phyloP scores from a whole-genome alignment of 2,888 invertebrate genomes.

The Dasypolia templi region DNA sequence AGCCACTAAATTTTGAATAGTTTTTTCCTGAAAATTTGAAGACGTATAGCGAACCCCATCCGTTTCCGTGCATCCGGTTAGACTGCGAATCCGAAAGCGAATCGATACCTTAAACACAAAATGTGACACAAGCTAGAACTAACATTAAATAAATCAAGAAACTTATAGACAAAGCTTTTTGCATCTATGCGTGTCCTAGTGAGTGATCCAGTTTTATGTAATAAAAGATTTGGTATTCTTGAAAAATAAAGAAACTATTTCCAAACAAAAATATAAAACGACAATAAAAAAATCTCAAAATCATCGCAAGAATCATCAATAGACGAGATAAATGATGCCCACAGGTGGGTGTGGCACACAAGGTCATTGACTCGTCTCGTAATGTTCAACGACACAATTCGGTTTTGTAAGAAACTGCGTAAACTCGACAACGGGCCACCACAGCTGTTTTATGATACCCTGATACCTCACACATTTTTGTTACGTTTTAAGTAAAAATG shows the following conservation, averaged over 20 bases:
- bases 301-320: conserved; percentile 3
- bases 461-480: conserved; percentile 75
- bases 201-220: not conserved
- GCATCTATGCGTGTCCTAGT: not conserved
- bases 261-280: not conserved
- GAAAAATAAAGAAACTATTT: not conserved
- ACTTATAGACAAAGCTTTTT: no score
- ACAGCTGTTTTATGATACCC: conserved; percentile 71
- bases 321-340: conserved; percentile 12
- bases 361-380: conserved; percentile 47
- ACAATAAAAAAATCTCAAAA: not conserved
- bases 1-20: not conserved
- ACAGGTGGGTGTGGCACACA: conserved; percentile 23
- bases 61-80: no score
- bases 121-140: not conserved
- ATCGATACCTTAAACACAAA: not conserved
- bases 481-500: conserved; percentile 76
- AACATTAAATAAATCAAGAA: not conserved
- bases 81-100: no score
- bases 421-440: conserved; percentile 61
- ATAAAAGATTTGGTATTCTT: not conserved
- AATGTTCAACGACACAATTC: conserved; percentile 64
- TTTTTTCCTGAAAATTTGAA: not conserved
- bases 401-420: conserved; percentile 66
- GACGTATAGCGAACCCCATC: no score